Conservation (phyloP, 2,797 vertebrate genomes). For the Pitangus sulphuratus region DNA sequence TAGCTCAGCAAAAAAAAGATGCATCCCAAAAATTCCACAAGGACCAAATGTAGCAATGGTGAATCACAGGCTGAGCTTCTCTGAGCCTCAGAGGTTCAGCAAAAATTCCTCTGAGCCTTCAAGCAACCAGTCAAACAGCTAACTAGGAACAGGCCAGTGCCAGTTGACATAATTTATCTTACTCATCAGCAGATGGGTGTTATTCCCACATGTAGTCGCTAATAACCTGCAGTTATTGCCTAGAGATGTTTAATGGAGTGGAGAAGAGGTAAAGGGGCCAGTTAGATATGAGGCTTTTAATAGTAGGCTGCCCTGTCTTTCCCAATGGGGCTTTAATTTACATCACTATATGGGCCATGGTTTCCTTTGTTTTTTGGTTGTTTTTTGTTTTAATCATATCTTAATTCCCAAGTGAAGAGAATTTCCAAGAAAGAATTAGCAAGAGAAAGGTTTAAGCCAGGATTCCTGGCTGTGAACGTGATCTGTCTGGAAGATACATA, state of each 20-base stretch:
- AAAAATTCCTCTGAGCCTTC: neutral
- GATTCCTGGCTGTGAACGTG: neutral
- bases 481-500: neutral
- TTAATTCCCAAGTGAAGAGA: neutral
- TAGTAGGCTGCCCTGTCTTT: neutral
- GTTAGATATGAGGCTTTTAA: neutral
- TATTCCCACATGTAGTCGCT: neutral
- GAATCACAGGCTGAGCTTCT: neutral
- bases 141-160: neutral
- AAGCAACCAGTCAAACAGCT: neutral
- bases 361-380: neutral
- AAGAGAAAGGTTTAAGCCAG: neutral
- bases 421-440: neutral
- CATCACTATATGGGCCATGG: neutral
- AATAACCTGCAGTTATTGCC: slow-evolving; percentile 2
- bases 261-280: neutral
- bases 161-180: slow-evolving; percentile 7
- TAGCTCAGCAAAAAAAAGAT: neutral
- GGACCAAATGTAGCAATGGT: neutral
- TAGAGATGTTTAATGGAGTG: neutral
- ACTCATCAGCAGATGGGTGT: neutral
- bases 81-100: neutral
- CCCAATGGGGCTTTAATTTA: slow-evolving; percentile 1
- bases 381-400: neutral
- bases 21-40: neutral